A percentile compares a stretch with the other conserved stretches of the same genome.
Conservation (phyloP, 2,888 invertebrate species). For the Ceriagrion tenellum region DNA sequence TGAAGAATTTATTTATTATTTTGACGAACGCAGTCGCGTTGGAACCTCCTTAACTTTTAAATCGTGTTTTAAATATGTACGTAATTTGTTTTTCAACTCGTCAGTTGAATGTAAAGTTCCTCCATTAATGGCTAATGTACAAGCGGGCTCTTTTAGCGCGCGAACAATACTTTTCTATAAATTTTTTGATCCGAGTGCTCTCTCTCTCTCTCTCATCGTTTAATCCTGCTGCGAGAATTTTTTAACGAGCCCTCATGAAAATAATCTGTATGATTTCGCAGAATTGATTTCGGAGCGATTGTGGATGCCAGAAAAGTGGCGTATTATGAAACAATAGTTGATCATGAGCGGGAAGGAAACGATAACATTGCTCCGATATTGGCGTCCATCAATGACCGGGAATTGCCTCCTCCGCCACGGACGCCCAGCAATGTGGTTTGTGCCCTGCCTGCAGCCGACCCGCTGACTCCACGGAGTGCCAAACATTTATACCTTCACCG, state of each 20-base stretch:
- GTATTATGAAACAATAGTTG: background rate
- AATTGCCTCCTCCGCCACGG: background rate
- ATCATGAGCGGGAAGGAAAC: slow-evolving; percentile 5
- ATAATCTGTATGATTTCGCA: background rate
- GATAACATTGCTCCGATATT: background rate
- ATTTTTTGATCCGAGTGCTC: background rate
- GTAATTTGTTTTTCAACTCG: no score
- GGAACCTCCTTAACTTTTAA: no score
- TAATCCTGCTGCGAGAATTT: background rate
- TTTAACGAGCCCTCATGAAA: background rate
- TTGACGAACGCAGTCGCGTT: no score
- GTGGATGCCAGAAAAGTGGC: background rate
- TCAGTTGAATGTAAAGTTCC: no score
- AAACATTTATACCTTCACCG: background rate
- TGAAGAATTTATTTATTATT: no score
- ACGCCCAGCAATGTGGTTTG: background rate
- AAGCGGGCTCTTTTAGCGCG: no score
- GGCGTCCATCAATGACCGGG: slow-evolving; percentile 1
- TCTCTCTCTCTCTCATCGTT: no score
- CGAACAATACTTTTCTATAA: background rate
- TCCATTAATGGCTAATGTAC: no score
- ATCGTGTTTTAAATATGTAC: no score
- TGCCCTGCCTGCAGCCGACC: background rate
- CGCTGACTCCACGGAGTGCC: background rate
- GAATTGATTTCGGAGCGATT: background rate